Conservation (phyloP, 53 echinoderm and acorn worm species). For the Apostichopus leukothele region DNA sequence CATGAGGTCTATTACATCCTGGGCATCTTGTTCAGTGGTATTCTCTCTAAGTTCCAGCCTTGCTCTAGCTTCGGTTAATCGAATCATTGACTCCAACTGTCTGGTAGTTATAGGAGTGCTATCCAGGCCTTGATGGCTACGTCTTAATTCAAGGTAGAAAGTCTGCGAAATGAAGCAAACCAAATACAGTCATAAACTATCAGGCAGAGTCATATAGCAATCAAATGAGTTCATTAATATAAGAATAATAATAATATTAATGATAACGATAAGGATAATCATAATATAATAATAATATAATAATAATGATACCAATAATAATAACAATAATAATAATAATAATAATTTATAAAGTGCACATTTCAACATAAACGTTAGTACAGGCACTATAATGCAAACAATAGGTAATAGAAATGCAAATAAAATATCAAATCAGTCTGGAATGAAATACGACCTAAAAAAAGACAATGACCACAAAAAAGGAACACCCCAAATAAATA, state of each 20-base stretch:
- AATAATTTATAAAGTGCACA: no score
- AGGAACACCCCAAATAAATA: no score
- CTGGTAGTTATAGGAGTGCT: conserved; percentile 95
- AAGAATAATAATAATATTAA: not conserved
- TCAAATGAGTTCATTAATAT: no score
- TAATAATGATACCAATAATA: no score
- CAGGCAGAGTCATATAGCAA: not conserved
- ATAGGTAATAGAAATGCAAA: no score
- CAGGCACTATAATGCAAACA: no score
- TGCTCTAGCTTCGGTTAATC: conserved; percentile 93
- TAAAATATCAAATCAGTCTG: no score
- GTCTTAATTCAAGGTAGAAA: conserved; percentile 90
- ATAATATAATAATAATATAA: no score
- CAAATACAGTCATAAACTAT: not conserved
- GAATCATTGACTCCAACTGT: conserved; percentile 91
- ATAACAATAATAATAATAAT: no score
- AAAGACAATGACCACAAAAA: no score
- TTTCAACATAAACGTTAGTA: no score
- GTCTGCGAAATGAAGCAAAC: conserved; percentile 47
- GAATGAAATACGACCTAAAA: no score
- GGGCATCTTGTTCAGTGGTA: conserved; percentile 78
- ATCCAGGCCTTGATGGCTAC: conserved; percentile 81
- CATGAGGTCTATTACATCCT: conserved; percentile 99
- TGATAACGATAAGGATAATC: not conserved
- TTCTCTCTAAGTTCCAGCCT: conserved; percentile 91